Conservation (phyloP, 2,113 vertebrate species). For the Oreochromis spilurus region DNA sequence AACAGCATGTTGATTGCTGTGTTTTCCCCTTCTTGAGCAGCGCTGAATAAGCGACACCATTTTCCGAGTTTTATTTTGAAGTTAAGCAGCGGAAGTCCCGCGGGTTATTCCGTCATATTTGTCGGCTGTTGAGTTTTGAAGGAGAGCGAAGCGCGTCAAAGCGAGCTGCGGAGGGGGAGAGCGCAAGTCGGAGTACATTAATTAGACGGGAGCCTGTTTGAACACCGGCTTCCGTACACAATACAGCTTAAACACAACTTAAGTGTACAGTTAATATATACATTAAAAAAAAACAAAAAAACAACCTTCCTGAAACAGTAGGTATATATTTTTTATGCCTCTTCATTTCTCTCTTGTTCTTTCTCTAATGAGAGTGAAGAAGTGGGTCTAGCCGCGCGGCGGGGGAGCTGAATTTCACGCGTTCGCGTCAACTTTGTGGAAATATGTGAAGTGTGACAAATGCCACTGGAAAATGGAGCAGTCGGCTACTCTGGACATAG, state of each 20-base stretch:
- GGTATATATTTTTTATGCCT: not conserved
- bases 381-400: not conserved
- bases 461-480: conserved; percentile 57
- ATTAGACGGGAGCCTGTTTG: not conserved
- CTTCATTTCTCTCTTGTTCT: not conserved
- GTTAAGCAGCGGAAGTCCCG: fast-evolving
- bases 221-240: not conserved
- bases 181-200: not conserved
- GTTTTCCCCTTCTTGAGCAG: fast-evolving
- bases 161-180: not conserved
- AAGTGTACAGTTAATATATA: not conserved
- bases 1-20: not conserved
- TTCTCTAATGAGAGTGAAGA: not conserved
- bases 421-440: conserved; percentile 36
- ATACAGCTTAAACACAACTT: not conserved
- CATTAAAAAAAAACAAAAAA: fast-evolving
- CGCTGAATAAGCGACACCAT: too few species aligned
- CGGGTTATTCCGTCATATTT: fast-evolving
- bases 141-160: not conserved
- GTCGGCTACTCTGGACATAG: conserved; percentile 60
- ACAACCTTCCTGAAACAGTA: not conserved
- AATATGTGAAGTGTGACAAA: conserved; percentile 50
- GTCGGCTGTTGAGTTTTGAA: not conserved
- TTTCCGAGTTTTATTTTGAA: conserved; percentile 7
- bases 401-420: not conserved